A percentile compares a stretch with the other conserved stretches of the same genome.
These are phyloP conservation scores for Megamerina dolium DNA, from an alignment of 2,888 invertebrate genomes.

Conservation along the genomic window DNA sequence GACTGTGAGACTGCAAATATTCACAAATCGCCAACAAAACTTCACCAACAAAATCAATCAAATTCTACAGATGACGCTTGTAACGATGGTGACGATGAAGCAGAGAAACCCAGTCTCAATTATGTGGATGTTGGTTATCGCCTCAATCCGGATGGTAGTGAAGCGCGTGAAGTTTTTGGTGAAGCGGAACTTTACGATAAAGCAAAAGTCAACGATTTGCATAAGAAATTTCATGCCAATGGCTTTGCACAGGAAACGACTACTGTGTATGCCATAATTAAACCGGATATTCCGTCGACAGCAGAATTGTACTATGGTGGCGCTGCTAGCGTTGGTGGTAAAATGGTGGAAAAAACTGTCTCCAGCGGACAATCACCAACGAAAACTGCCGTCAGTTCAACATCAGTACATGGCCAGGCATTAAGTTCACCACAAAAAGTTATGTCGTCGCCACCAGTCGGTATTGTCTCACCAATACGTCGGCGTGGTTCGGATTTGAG, in stretches of 20 bases:
- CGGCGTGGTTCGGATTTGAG: slow-evolving; percentile 30
- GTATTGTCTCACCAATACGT: slow-evolving; percentile 39
- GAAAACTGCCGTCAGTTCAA: slow-evolving; percentile 14
- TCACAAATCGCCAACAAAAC: slow-evolving; percentile 10
- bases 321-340: slow-evolving; percentile 10
- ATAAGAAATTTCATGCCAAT: slow-evolving; percentile 45
- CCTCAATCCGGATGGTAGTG: slow-evolving; percentile 49
- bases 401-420: slow-evolving; percentile 6
- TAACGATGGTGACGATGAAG: slow-evolving; percentile 19
- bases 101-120: slow-evolving; percentile 38
- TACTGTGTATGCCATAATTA: slow-evolving; percentile 49
- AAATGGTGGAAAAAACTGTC: neutral
- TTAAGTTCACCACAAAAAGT: slow-evolving; percentile 23
- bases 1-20: slow-evolving; percentile 29
- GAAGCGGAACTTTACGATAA: slow-evolving; percentile 49
- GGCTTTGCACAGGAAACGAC: slow-evolving; percentile 42
- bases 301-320: slow-evolving; percentile 31
- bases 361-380: slow-evolving; percentile 12
- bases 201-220: slow-evolving; percentile 41
- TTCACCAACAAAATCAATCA: slow-evolving; percentile 5
- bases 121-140: slow-evolving; percentile 50
- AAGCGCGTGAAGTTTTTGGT: slow-evolving; percentile 44
- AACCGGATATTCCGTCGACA: slow-evolving; percentile 39
- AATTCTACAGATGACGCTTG: slow-evolving; percentile 12
- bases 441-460: slow-evolving; percentile 35